phyloP scores from a whole-genome alignment of 2,888 invertebrate species.

The Lordiphosa fenestrarum region DNA sequence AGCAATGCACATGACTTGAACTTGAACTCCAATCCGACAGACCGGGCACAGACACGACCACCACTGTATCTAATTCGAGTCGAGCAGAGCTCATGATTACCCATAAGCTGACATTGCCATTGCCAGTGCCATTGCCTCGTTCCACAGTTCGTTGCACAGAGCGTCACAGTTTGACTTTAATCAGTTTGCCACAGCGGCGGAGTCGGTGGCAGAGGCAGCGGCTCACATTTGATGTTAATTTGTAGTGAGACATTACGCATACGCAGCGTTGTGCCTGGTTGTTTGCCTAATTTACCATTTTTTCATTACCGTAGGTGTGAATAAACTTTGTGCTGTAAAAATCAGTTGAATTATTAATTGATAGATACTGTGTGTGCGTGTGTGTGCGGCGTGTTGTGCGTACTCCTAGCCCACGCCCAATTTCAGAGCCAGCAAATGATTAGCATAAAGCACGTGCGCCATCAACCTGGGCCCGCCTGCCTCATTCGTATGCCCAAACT shows the following conservation, averaged over 20 bases:
- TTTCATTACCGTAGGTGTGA: slow-evolving; percentile 30
- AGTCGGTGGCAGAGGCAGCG: not conserved
- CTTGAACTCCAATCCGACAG: slow-evolving; percentile 49
- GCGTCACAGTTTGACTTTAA: slow-evolving; percentile 62
- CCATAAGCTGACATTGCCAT: slow-evolving; percentile 62
- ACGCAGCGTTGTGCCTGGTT: slow-evolving; percentile 48
- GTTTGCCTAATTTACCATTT: slow-evolving; percentile 34
- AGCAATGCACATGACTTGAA: slow-evolving; percentile 64
- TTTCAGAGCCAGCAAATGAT: slow-evolving; percentile 59
- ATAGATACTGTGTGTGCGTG: slow-evolving; percentile 16
- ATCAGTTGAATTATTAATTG: slow-evolving; percentile 45
- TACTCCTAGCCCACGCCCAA: slow-evolving; percentile 56
- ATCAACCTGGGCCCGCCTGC: slow-evolving; percentile 42
- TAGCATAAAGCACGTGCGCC: slow-evolving; percentile 73
- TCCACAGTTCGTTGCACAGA: slow-evolving; percentile 63
- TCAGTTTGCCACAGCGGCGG: slow-evolving; percentile 55
- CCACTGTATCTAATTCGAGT: slow-evolving; percentile 54
- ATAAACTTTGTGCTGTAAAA: slow-evolving; percentile 11
- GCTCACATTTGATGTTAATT: slow-evolving; percentile 63
- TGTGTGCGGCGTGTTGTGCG: slow-evolving; percentile 10
- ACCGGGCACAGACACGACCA: slow-evolving; percentile 33
- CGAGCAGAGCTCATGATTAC: slow-evolving; percentile 62
- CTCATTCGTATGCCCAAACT: slow-evolving; percentile 62
- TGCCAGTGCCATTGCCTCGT: slow-evolving; percentile 41
- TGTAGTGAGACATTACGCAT: slow-evolving; percentile 66